A percentile compares a stretch with the other conserved stretches of the same genome.
phyloP scores from a whole-genome alignment of 1,140 invertebrate genomes.

The Drosophila ananassae region DNA sequence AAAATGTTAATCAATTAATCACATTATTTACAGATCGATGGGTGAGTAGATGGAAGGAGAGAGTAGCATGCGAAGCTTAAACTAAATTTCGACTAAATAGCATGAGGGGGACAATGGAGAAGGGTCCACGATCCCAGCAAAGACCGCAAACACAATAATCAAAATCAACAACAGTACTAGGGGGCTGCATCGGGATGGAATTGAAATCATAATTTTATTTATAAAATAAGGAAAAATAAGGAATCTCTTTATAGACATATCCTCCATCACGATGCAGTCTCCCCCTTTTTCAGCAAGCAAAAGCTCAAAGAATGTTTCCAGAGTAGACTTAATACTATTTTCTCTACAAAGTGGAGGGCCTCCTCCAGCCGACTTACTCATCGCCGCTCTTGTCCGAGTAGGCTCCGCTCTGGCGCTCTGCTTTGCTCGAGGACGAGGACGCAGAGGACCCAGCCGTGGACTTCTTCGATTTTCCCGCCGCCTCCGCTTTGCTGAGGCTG shows the following conservation, averaged over 20 bases:
- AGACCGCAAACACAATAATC: conserved; percentile 10
- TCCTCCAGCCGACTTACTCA: conserved; percentile 67
- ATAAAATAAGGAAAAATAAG: background rate
- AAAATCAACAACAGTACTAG: conserved; percentile 40
- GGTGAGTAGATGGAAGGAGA: conserved; percentile 26
- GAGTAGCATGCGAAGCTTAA: conserved; percentile 21
- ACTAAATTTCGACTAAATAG: background rate
- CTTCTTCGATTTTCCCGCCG: conserved; percentile 51
- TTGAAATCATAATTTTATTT: background rate
- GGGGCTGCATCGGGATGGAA: background rate
- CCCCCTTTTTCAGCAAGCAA: conserved; percentile 20
- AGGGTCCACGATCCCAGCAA: conserved; percentile 2
- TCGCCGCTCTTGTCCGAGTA: conserved; percentile 80
- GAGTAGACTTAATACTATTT: conserved; percentile 21
- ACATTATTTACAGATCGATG: conserved; percentile 75
- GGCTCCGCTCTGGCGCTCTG: conserved; percentile 62
- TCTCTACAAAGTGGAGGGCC: conserved; percentile 12
- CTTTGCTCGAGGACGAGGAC: conserved; percentile 71
- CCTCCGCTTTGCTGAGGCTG: conserved; percentile 42
- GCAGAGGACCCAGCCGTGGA: conserved; percentile 50
- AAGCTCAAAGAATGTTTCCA: conserved; percentile 26
- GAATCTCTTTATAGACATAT: background rate
- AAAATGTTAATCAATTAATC: conserved; percentile 79
- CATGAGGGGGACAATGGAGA: background rate
- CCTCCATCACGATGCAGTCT: conserved; percentile 15